Evolutionary conservation across 1,140 invertebrate species (phyloP).

Genomic region (Phthorimaea operculella): DNA sequence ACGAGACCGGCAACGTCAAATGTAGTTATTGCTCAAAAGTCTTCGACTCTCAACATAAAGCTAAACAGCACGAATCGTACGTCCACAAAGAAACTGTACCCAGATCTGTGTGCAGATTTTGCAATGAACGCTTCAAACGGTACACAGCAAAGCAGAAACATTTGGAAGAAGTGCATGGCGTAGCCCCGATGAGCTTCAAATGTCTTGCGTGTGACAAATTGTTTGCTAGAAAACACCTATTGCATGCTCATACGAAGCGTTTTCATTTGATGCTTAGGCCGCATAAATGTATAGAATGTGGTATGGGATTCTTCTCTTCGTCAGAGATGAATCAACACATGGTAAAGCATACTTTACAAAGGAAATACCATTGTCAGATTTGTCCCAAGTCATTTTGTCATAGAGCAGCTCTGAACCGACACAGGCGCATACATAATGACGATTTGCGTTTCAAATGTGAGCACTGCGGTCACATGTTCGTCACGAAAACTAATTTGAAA

Average conservation of each 20-base stretch:
- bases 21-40: conserved; percentile 36
- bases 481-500: conserved; percentile 13
- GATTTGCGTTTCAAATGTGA: conserved; percentile 44
- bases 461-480: conserved; percentile 43
- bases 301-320: conserved; percentile 43
- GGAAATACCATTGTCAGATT: conserved; percentile 64
- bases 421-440: conserved; percentile 79
- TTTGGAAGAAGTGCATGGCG: conserved; percentile 19
- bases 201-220: conserved; percentile 43
- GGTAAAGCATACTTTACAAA: conserved; percentile 65
- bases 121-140: conserved; percentile 21
- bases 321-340: conserved; percentile 59
- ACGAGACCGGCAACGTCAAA: conserved; percentile 30
- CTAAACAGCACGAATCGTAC: conserved; percentile 25
- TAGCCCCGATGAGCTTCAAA: conserved; percentile 21
- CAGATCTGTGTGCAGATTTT: conserved; percentile 10
- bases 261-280: conserved; percentile 46
- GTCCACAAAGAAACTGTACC: conserved; percentile 23
- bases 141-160: conserved; percentile 19
- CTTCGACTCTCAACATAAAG: conserved; percentile 27
- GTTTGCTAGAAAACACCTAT: conserved; percentile 32
- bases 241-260: conserved; percentile 40
- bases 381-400: conserved; percentile 60
- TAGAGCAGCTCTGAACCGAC: conserved; percentile 72
- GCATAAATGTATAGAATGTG: conserved; percentile 49